Evolutionary conservation across 2,113 vertebrate species (phyloP).

Genomic region (Redunca redunca): DNA sequence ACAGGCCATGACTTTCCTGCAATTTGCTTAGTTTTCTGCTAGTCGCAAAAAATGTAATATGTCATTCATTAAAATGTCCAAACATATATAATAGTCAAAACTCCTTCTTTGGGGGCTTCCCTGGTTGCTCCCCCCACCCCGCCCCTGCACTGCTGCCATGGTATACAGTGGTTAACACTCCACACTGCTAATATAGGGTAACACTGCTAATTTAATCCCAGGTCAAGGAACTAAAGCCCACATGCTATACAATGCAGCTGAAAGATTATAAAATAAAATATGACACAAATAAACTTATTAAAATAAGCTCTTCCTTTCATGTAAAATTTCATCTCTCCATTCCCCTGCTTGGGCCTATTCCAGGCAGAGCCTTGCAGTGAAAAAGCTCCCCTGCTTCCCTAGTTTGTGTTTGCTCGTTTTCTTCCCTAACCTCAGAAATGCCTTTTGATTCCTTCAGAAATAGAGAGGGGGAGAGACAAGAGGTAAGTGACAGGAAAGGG

Average conservation of each 20-base stretch:
- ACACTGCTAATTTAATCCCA: neutral
- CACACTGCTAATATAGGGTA: neutral
- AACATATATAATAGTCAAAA: neutral
- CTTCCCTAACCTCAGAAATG: neutral
- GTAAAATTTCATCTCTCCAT: neutral
- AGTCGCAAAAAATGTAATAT: neutral
- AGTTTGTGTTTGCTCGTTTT: neutral
- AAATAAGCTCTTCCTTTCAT: neutral
- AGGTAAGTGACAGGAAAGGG: neutral
- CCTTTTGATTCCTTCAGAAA: neutral
- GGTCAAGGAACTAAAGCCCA: neutral
- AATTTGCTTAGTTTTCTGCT: neutral
- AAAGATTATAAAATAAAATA: neutral
- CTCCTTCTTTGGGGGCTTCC: neutral
- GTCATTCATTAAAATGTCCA: neutral
- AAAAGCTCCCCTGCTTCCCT: neutral
- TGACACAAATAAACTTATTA: neutral
- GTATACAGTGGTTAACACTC: neutral
- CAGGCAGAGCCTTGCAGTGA: no score
- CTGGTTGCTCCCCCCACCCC: accelerated
- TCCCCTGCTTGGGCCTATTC: accelerated
- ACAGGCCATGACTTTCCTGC: neutral
- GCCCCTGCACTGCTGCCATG: neutral
- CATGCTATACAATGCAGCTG: neutral
- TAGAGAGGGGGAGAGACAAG: accelerated